Base-by-base conservation (phyloP, 2,797 vertebrate species). In the Gymnothorax javanicus region DNA sequence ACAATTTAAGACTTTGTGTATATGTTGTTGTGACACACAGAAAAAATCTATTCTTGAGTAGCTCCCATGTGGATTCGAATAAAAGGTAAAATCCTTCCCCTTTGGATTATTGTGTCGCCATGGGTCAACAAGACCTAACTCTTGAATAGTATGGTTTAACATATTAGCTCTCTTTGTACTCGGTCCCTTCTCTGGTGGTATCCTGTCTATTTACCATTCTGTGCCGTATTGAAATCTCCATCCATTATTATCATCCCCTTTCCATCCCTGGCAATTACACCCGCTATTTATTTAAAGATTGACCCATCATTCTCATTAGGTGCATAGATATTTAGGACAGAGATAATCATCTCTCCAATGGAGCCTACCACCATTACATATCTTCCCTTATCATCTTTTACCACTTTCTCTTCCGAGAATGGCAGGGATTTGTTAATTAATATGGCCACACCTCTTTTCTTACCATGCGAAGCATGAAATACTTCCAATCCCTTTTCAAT, bases 91-190 rank as follows among this genome's bases (percentile, higher is more conserved):
- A 43, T 43, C 33, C 33, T 43, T 43, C 33, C 33, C 33, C 33
- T 43, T 2, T 43, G 33, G 33, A 43, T 82, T 87, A 88, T 15
- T 88, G 83, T 64, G 33, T 89, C 77, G 33, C 33, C 83, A 88
- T 5, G 27, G 62, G n/a, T 84, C 58, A 43, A 25, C 33, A 20
- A 27, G 59, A 59, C 8, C 86, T 27, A 85, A 15, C 0, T 60
- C 17, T n/a, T 86, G 3, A 64, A 62, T 81, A 11, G 87, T 79
- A 23, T 71, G 33, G 33, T 43, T 87, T 82, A 87, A 85, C 27
- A 56, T 84, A 73, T 81, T 84, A 0, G 60, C 7, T 23, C 87
- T 81, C 58, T 75, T 43, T 85, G 13, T 67, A 12, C 5, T 75
- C 82, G 64, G 84, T 64, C 62, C 33, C 33, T 43, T 43, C 33